These are phyloP conservation scores for Phalloptychus januarius DNA, from an alignment of 2,797 vertebrate genomes.

Conservation along the genomic window DNA sequence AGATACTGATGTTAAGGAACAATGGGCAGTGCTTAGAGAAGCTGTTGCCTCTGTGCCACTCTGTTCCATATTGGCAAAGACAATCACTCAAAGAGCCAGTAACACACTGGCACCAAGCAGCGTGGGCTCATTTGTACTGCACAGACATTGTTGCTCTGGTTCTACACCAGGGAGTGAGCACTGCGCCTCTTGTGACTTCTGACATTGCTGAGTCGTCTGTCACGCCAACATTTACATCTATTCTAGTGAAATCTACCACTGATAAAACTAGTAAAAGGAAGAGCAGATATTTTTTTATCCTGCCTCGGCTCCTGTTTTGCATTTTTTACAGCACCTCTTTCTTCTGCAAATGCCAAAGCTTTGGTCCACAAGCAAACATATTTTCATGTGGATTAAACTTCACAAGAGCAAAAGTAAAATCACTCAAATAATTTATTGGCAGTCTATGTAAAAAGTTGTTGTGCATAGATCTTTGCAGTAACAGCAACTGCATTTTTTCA, in stretches of 20 bases:
- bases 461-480: slow-evolving; percentile 1
- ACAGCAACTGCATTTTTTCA: not conserved
- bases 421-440: not conserved
- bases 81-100: slow-evolving; percentile 63
- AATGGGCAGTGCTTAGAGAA: slow-evolving; percentile 57
- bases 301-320: slow-evolving; percentile 41
- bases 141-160: slow-evolving; percentile 57
- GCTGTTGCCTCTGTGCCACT: slow-evolving; percentile 59
- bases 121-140: slow-evolving; percentile 57
- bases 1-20: slow-evolving; percentile 41
- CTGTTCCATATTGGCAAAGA: slow-evolving; percentile 64
- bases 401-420: not conserved
- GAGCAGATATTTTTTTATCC: slow-evolving; percentile 38
- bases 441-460: not conserved
- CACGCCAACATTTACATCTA: slow-evolving; percentile 49
- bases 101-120: slow-evolving; percentile 69
- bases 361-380: slow-evolving; percentile 16
- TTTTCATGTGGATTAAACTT: slow-evolving; percentile 21
- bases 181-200: slow-evolving; percentile 65
- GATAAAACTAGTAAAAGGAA: slow-evolving; percentile 59
- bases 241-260: slow-evolving; percentile 42
- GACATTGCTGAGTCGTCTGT: slow-evolving; percentile 41
- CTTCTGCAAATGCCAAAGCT: slow-evolving; percentile 17
- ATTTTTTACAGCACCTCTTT: slow-evolving; percentile 40
- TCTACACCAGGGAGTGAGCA: slow-evolving; percentile 53